Conservation (phyloP, 2,113 vertebrate genomes). For the Natator depressus region DNA sequence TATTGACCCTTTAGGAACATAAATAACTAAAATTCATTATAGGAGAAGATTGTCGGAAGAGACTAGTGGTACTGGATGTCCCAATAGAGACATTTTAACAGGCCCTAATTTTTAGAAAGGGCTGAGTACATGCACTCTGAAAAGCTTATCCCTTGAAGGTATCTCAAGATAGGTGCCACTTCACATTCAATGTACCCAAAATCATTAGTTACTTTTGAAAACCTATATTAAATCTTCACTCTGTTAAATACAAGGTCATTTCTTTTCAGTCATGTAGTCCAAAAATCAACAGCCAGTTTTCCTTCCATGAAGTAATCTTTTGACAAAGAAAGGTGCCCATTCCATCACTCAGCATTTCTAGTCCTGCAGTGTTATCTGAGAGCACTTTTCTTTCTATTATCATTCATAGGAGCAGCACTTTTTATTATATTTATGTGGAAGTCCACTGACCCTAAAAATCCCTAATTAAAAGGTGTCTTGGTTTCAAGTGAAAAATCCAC, state of each 20-base stretch:
- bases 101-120: not conserved
- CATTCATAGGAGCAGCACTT: not conserved
- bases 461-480: not conserved
- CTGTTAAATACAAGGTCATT: fast-evolving
- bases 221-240: not conserved
- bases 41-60: not conserved
- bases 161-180: not conserved
- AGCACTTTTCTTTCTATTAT: not conserved
- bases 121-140: not conserved
- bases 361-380: not conserved
- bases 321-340: not conserved
- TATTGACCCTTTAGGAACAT: not conserved
- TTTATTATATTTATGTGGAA: not conserved
- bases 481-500: not conserved
- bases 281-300: not conserved
- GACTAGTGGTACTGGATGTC: not conserved
- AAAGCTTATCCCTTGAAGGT: not conserved
- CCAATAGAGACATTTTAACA: not conserved
- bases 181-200: not conserved
- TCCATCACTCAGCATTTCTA: not conserved
- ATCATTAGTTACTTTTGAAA: not conserved
- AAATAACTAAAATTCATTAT: not conserved
- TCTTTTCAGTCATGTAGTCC: not conserved
- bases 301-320: not conserved
- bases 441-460: not conserved